Evolutionary conservation across 2,797 vertebrate genomes (phyloP), one percentile per base, ranked within the genome.

Genomic region (Lithobates pipiens): DNA sequence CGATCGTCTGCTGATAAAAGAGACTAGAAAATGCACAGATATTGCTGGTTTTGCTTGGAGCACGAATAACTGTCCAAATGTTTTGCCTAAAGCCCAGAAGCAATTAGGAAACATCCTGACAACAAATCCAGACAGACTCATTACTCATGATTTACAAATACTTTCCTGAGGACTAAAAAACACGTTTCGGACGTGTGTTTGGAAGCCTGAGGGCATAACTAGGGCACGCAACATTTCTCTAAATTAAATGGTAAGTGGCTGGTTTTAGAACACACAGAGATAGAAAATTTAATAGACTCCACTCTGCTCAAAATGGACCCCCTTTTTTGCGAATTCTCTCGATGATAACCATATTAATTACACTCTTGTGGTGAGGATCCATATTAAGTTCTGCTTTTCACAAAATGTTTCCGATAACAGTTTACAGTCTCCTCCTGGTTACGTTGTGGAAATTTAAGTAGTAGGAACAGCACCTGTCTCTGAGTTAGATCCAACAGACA

Each of bases 81-180:
- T 87, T 87, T 87, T 87, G 86, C 86, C 86, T 87, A 87, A 84
- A 87, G 86, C 86, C 86, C 86, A 87, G 76, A 87, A 87, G 86
- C 86, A 87, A 87, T 87, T 87, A 87, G 86, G 81, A 84, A 83
- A 83, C 86, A 87, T 87, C 86, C 86, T 87, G 86, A 87, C 86
- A 87, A 87, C 81, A 83, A 87, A 83, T 87, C 86, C 86, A 87
- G 81, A 80, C 86, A 87, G 86, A 87, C 86, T 87, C 86, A 87
- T 87, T 87, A 87, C 86, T 87, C 86, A 79, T 87, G 86, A 87
- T 87, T 87, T 87, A 87, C 86, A 86, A 86, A 86, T 86, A 86
- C 85, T 83, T 86, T 86, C 80, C 85, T 57, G 81, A 87, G 86
- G 86, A 87, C 86, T 87, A 79, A 71, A 87, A 80, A 87, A 87